phyloP scores from a whole-genome alignment of 1,140 invertebrate genomes.

The Nixonia krombeini region DNA sequence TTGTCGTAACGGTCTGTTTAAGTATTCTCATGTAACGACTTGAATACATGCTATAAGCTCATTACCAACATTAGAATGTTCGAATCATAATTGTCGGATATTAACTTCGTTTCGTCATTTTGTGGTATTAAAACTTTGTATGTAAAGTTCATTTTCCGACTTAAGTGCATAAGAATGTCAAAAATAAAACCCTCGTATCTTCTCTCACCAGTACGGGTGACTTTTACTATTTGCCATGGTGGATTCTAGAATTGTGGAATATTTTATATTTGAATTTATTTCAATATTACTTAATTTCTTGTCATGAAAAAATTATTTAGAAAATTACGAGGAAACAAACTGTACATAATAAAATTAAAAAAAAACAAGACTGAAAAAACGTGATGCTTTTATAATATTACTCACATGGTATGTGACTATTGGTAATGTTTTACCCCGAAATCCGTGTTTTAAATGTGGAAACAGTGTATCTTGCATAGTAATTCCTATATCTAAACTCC shows the following conservation, averaged over 20 bases:
- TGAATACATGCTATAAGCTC: too few species aligned
- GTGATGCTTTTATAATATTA: conserved; percentile 13
- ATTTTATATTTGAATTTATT: too few species aligned
- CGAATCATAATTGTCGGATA: too few species aligned
- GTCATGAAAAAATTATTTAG: conserved; percentile 1
- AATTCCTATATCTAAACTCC: conserved; percentile 80
- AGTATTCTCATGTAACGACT: too few species aligned
- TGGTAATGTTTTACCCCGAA: conserved; percentile 80
- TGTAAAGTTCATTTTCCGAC: conserved; percentile 86
- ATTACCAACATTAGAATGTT: too few species aligned
- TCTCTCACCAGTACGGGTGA: conserved; percentile 73
- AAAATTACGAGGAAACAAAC: too few species aligned
- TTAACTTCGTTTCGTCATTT: conserved; percentile 2
- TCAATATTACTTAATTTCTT: neutral
- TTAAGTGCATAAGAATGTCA: conserved; percentile 84
- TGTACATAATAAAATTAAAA: too few species aligned
- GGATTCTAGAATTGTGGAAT: conserved; percentile 77
- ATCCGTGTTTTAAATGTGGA: conserved; percentile 84
- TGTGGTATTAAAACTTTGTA: conserved; percentile 61
- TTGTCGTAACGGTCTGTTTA: too few species aligned
- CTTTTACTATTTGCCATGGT: conserved; percentile 83
- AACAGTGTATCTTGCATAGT: conserved; percentile 80
- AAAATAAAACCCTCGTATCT: conserved; percentile 81
- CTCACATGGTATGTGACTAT: conserved; percentile 80
- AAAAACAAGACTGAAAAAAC: too few species aligned